Base-by-base conservation (phyloP, 2,888 invertebrate species). In the Luperina testacea region DNA sequence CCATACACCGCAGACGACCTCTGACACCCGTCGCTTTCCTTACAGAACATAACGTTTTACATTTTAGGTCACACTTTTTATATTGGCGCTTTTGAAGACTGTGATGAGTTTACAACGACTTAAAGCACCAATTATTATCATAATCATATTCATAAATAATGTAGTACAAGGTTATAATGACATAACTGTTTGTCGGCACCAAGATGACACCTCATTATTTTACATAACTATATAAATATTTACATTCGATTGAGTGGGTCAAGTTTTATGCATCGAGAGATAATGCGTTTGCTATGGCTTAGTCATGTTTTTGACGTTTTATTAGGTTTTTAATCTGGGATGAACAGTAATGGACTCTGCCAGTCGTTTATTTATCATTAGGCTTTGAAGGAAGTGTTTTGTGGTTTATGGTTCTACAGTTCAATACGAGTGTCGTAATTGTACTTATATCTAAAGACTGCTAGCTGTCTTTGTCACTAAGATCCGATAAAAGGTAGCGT, bases 11-110 rank as follows among this genome's bases (percentile, higher is more conserved):
- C 88, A 59, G 88, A 57, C 94, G 94, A 96, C 95, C 96, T 94
- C 92, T 91, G 95, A 93, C 94, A 92, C 92, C 89, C 90, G 81
- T 91, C 91, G 90, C 92, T 94, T 94, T 94, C 93, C 91, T 92
- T 90, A 90, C 83, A 85, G 88, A 91, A 88, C 83, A 86, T 78
- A 38, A 79, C 85, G 80, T 89, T 78, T 80, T 74, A 82, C 89
- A 90, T 94, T 94, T 94, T 92, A 87, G 94, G 93, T 93, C 92
- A 93, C 90, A 90, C 86, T 91, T 88, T 88, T 90, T 86, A 88
- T 63, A 67, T 6, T 48, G 7, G 67, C 24, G 67, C 67, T 63
- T 81, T 64, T 70, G 24, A 88, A 78, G 78, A 78, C 84, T 80
- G 83, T 83, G 84, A 88, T 85, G 59, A 81, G 53, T 71, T 82